A percentile compares a stretch with the other conserved stretches of the same genome.
phyloP scores from a whole-genome alignment of 2,888 invertebrate species.

The Leptarthrus brevirostris region DNA sequence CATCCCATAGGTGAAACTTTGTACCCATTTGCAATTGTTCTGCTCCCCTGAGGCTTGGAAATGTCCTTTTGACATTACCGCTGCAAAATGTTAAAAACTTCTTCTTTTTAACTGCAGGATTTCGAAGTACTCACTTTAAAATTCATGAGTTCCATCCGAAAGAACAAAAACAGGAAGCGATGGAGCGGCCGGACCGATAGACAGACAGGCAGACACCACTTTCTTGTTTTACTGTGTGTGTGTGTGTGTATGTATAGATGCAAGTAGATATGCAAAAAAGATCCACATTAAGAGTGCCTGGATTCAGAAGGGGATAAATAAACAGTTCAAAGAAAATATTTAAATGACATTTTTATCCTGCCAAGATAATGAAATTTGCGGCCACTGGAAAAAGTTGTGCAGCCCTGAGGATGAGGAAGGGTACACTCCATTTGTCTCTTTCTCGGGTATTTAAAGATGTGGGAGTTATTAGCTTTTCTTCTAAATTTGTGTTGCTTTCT shows the following conservation, averaged over 20 bases:
- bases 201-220: neutral
- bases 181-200: constrained; percentile 17
- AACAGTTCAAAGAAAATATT: constrained; percentile 21
- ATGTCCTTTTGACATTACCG: neutral
- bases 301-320: neutral
- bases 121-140: constrained; percentile 29
- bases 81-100: constrained; percentile 38
- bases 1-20: constrained; percentile 24
- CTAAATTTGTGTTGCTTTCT: neutral
- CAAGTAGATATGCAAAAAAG: neutral
- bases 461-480: neutral
- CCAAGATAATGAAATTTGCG: constrained; percentile 48
- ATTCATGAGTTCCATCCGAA: constrained; percentile 22
- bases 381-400: neutral
- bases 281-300: neutral
- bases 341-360: constrained; percentile 49
- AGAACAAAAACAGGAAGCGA: constrained; percentile 24
- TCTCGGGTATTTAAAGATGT: neutral
- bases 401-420: neutral
- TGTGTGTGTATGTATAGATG: neutral
- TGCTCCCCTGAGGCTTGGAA: neutral
- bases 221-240: neutral
- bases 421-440: neutral
- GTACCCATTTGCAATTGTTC: neutral
- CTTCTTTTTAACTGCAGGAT: constrained; percentile 17